Base-by-base conservation (phyloP, 2,888 invertebrate genomes). In the Prosopocoilus inquinatus region DNA sequence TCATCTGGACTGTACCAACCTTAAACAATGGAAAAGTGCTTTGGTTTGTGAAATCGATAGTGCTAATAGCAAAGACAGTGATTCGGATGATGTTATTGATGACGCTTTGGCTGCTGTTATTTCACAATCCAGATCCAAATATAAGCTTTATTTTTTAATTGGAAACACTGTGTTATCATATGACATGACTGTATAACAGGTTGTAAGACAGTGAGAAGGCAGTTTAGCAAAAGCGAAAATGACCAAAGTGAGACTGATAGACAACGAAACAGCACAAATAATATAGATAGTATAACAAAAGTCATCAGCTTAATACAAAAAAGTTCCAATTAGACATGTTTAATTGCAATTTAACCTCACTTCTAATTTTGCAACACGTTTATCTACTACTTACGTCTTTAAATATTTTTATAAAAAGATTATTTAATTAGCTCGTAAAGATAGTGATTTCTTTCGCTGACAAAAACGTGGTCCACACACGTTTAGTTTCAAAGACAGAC, bases 181-280 rank as follows among this genome's bases (percentile, higher is more conserved):
- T 78, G 96, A 96, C 75, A 97, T 98, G 96, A 98, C 98, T 5
- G 96, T 99, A 52, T 97, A 98, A 79, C 98, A 99, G 79, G 97
- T 97, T 20, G 94, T 99, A 53, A 85, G n/a, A n/a, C n/a, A n/a
- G n/a, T n/a, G n/a, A n/a, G 9, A 35, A n/a, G 95, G 60, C 97
- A 98, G 79, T 97, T 90, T 78, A 92, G 93, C 59, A 89, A 90
- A 64, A 84, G 86, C 62, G 88, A 86, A 15, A 89, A 90, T 72
- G 91, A 91, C 70, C 91, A 91, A 69, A 90, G 91, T 2, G 95
- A 95, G 73, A 90, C 93, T 0, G 96, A 96, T 73, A 88, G 93
- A 94, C 71, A 87, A 88, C 50, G 92, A 92, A 76, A 89, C 91
- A 11, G n/a, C n/a, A n/a, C n/a, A n/a, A n/a, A n/a, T n/a, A n/a